These are phyloP conservation scores for Carcina quercana DNA, from an alignment of 2,888 invertebrate species.

Conservation along the genomic window DNA sequence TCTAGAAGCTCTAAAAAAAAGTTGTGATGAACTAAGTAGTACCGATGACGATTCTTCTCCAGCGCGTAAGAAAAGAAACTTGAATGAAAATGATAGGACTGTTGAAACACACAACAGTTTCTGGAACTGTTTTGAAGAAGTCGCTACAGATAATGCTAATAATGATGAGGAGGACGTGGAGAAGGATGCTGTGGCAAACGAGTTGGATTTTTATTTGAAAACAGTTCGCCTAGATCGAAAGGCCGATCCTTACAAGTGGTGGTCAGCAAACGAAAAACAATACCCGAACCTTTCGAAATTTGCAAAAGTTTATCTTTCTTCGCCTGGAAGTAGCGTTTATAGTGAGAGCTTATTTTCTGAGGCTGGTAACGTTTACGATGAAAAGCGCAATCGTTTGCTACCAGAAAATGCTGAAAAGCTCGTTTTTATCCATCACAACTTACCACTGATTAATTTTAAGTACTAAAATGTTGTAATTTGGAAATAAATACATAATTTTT, in stretches of 20 bases:
- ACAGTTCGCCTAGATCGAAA: conserved; percentile 19
- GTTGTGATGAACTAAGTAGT: conserved; percentile 22
- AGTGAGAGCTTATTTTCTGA: conserved; percentile 18
- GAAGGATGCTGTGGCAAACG: conserved; percentile 22
- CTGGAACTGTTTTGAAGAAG: conserved; percentile 23
- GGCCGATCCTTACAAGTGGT: conserved; percentile 22
- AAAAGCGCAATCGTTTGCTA: conserved; percentile 14
- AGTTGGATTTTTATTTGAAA: conserved; percentile 25
- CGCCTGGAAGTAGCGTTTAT: conserved; percentile 16
- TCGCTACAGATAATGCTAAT: conserved; percentile 19
- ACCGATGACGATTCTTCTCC: conserved; percentile 17
- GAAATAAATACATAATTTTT: background rate
- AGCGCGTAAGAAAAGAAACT: conserved; percentile 17
- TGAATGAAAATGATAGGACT: conserved; percentile 18
- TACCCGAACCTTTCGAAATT: conserved; percentile 22
- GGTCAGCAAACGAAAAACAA: conserved; percentile 20
- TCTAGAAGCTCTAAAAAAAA: conserved; percentile 22
- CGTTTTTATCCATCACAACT: conserved; percentile 17
- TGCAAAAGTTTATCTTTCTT: conserved; percentile 22
- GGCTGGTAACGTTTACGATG: conserved; percentile 16
- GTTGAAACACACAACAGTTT: conserved; percentile 21
- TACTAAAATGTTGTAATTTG: conserved; percentile 1
- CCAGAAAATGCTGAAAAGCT: conserved; percentile 15
- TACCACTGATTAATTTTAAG: conserved; percentile 11
- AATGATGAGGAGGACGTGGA: conserved; percentile 17